Evolutionary conservation across 1,140 invertebrate genomes (phyloP), one percentile per base, ranked within the genome.

Genomic region (Drosophila arizonae): DNA sequence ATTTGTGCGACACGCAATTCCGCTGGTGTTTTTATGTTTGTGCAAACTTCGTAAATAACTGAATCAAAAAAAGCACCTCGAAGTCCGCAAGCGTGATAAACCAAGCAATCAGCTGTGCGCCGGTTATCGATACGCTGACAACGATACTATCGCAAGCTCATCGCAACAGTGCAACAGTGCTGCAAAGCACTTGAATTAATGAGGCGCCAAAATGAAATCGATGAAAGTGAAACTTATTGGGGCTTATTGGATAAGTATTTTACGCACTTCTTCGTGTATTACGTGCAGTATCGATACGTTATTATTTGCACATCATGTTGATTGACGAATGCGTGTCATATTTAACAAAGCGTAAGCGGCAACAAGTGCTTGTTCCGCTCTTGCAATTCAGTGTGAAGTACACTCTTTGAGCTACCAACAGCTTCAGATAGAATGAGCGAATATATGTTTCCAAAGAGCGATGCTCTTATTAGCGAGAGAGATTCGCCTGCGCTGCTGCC

Each of bases 31-130:
- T 43, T 56, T 56, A 10, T 55, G 63, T 77, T 73, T 73, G 67
- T 64, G 68, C 68, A 63, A 76, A 66, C 61, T 64, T 72, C 61
- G 77, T 80, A 80, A 80, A 76, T 76, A 76, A 72, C 72, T 56
- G 67, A 79, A 73, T 55, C 33, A 68, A 56, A 56, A 46, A 73
- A 57, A 51, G 36, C 58, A 63, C 57, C 52, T 74, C 21, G 46
- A 58, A 15, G 43, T 43, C 24, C 57, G 66, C 56, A 67, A 57
- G 43, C 71, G 66, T 74, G 58, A 74, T 73, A 62, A 74, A 69
- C 71, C 57, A 55, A 56, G 41, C 54, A 43, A 63, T 52, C 66
- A 74, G 71, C 65, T 74, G 71, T 55, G 64, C 64, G 56, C n/a
- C 5, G 9, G 13, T 55, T 54, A 68, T 72, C 70, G 70, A 72